Conservation (phyloP, 2,797 vertebrate species). For the Melanotaenia maccullochi region DNA sequence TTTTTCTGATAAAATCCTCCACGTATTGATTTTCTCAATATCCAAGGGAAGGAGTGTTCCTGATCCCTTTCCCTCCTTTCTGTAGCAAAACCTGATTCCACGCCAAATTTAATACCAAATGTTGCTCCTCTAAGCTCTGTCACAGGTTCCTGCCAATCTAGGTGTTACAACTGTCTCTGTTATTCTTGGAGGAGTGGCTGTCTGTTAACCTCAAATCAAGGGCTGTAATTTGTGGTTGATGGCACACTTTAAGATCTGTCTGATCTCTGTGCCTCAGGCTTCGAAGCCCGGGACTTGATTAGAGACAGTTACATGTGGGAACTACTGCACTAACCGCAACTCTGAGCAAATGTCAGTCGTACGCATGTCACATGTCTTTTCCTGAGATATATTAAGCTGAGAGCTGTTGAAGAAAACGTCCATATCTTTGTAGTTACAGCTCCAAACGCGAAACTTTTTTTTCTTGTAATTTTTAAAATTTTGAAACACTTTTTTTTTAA, state of each 20-base stretch:
- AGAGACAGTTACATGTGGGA: conserved; percentile 87
- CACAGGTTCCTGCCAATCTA: conserved; percentile 78
- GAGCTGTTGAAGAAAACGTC: conserved; percentile 31
- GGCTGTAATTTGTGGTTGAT: conserved; percentile 90
- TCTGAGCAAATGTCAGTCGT: conserved; percentile 71
- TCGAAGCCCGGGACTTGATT: conserved; percentile 83
- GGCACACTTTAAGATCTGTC: conserved; percentile 87
- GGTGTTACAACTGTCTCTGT: conserved; percentile 83
- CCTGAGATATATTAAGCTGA: conserved; percentile 61
- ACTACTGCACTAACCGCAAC: conserved; percentile 83
- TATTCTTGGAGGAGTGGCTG: conserved; percentile 85
- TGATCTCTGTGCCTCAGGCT: conserved; percentile 85
- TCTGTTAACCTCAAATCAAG: conserved; percentile 89
- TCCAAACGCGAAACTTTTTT: conserved; percentile 41
- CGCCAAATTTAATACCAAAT: conserved; percentile 64
- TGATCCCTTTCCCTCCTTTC: conserved; percentile 22
- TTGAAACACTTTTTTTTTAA: conserved; percentile 5
- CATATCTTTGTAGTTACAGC: conserved; percentile 59
- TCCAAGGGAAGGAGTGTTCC: conserved; percentile 28
- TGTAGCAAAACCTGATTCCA: conserved; percentile 52
- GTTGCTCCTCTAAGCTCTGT: conserved; percentile 70
- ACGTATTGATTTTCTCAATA: conserved; percentile 28
- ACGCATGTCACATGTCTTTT: conserved; percentile 72
- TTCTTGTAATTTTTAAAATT: conserved; percentile 31
- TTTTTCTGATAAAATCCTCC: conserved; percentile 25